Base-by-base conservation (phyloP, 2,888 invertebrate species). In the Euphydryas editha region DNA sequence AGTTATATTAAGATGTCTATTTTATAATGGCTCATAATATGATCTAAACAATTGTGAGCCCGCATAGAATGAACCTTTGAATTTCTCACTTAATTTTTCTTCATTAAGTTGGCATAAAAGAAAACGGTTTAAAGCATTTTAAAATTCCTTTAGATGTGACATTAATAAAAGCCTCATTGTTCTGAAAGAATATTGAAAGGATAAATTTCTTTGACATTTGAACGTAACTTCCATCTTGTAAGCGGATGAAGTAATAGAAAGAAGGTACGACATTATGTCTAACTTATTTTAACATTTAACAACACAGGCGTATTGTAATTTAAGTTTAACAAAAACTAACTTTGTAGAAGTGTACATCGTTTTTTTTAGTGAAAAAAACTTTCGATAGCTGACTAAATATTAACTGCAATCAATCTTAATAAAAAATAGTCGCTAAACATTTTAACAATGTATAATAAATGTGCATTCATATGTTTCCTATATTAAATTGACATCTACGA, bases 61-160 rank as follows among this genome's bases (percentile, higher is more conserved):
- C 73, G 73, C 70, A 73, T 73, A 59, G 37, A 49, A 55, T 58
- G 66, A n/a, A 59, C 54, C 64, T 54, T 68, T 63, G 59, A 56
- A 60, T 57, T 47, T 57, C 59, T 60, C 47, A 65, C 46, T 36
- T 55, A 24, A 58, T 62, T 55, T 65, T 65, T 70, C 59, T 56
- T 61, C 44, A 55, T 67, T 55, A 55, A 59, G 39, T 59, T 64
- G 18, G 49, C 59, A 63, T 66, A 49, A 62, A 44, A 54, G 51
- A 20, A 36, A 61, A 46, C 36, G 55, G 21, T 67, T 61, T 20
- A 59, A 64, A 61, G 49, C 60, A 61, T 60, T 63, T 63, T 58
- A 63, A n/a, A 58, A 63, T 63, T 63, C 63, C 47, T 47, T 59
- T 47, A 59, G 59, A 59, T 54, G 36, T 36, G 54, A 47, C 47